Conservation (phyloP, 2,888 invertebrate genomes). For the Drosophila infuscata region DNA sequence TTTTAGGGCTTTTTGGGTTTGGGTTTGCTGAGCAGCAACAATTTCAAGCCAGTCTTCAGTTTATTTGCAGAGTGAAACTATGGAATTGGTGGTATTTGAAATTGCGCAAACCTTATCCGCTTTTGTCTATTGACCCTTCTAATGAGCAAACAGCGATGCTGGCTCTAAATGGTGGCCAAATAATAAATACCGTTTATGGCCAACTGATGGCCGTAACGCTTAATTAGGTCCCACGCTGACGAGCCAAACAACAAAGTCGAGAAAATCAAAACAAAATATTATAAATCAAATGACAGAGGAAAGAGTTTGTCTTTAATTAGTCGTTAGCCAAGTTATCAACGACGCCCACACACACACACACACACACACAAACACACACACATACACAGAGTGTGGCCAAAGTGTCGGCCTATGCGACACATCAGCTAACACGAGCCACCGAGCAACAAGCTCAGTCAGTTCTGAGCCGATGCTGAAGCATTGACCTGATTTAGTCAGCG, state of each 20-base stretch:
- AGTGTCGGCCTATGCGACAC: constrained; percentile 22
- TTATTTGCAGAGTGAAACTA: constrained; percentile 20
- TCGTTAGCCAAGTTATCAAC: constrained; percentile 6
- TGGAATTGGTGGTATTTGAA: background rate
- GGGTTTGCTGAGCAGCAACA: background rate
- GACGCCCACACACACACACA: constrained; percentile 4
- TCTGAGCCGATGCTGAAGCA: constrained; percentile 53
- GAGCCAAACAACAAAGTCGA: constrained; percentile 6
- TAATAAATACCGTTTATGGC: constrained; percentile 20
- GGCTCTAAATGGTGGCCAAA: constrained; percentile 53
- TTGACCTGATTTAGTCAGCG: constrained; percentile 63
- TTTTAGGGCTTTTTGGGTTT: background rate
- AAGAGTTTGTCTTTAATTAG: constrained; percentile 46
- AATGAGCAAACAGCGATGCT: constrained; percentile 56
- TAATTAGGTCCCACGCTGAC: constrained; percentile 63
- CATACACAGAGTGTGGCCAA: constrained; percentile 23
- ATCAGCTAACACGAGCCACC: background rate
- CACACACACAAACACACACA: constrained; percentile 56
- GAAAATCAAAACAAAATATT: background rate
- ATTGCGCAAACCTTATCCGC: constrained; percentile 11
- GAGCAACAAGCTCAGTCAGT: constrained; percentile 10
- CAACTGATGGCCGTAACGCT: constrained; percentile 28
- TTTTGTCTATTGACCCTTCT: constrained; percentile 55
- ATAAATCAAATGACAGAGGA: constrained; percentile 13
- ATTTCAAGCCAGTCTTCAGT: background rate